phyloP scores from a whole-genome alignment of 2,888 invertebrate genomes.

The Coremacera marginata region DNA sequence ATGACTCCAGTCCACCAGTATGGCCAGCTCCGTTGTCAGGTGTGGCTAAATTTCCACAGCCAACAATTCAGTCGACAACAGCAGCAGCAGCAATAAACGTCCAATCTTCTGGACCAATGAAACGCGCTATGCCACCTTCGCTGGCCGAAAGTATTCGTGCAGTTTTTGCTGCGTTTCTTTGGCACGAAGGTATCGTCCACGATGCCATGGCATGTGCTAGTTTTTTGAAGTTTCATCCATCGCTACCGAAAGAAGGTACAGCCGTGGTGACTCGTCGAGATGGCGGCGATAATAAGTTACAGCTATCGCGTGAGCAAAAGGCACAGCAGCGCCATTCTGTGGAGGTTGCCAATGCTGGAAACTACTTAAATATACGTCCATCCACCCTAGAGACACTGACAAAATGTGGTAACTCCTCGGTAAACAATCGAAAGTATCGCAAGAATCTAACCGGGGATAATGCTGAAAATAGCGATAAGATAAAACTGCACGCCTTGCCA shows the following conservation, averaged over 20 bases:
- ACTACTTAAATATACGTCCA: slow-evolving; percentile 83
- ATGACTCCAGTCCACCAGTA: slow-evolving; percentile 57
- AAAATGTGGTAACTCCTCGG: slow-evolving; percentile 83
- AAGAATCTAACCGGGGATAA: slow-evolving; percentile 57
- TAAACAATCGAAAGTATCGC: slow-evolving; percentile 77
- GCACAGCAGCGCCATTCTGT: slow-evolving; percentile 88
- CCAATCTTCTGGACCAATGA: slow-evolving; percentile 69
- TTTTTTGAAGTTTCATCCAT: slow-evolving; percentile 93
- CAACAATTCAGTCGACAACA: neutral
- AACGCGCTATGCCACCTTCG: slow-evolving; percentile 90
- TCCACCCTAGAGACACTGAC: slow-evolving; percentile 83
- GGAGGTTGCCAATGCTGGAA: slow-evolving; percentile 81
- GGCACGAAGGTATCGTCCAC: slow-evolving; percentile 97
- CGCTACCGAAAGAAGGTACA: slow-evolving; percentile 83
- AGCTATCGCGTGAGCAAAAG: slow-evolving; percentile 72
- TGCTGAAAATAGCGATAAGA: slow-evolving; percentile 55
- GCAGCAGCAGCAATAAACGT: neutral
- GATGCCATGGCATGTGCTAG: slow-evolving; percentile 99
- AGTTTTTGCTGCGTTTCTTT: slow-evolving; percentile 94
- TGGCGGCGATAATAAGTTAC: slow-evolving; percentile 61
- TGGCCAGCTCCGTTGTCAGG: slow-evolving; percentile 50
- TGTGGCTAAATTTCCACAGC: slow-evolving; percentile 13
- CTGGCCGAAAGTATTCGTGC: slow-evolving; percentile 93
- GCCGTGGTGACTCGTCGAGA: slow-evolving; percentile 78
- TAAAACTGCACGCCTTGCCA: slow-evolving; percentile 66